Base-by-base conservation (phyloP, 1,140 invertebrate species). In the Paralvinella palmiformis region DNA sequence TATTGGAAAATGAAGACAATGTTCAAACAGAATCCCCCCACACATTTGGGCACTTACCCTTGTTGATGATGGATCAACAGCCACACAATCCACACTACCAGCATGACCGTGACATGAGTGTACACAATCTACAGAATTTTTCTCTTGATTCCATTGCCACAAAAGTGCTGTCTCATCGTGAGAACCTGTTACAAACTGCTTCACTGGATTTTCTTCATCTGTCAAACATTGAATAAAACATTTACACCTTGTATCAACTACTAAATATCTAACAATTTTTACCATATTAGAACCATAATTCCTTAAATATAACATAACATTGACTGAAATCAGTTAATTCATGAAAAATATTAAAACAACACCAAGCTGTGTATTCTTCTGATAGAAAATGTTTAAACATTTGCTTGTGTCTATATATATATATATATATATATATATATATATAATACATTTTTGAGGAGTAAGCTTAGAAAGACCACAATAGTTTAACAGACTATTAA, bases 131-230 rank as follows among this genome's bases (percentile, higher is more conserved):
- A 92, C 87, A 32, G 88, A 86, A 79, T 94, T 92, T 4, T 82
- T 82, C 0, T 81, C 71, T 45, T 65, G 58, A n/a, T 73, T 63
- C 77, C 78, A 80, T 37, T 89, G 85, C 94, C 94, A 98, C 41
- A 97, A 78, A 81, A 92, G 88, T 0, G 89, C 87, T 2, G 91
- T 92, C 78, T 96, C 91, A 81, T 98, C 95, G 79, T 94, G 91
- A 20, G 93, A 96, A 29, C 86, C 88, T 83, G 88, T 91, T 55
- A 76, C 81, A 80, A 80, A 81, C 24, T 58, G 68, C 45, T 68
- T 68, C 17, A 62, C 58, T 13, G 63, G 63, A 29, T 57, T 62
- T 32, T 48, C 36, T 37, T 67, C 59, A 32, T 71, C 71, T 70
- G 57, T 29, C 29, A 32, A 57, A 13, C 2, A 27, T 52, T 48